Conservation (phyloP, 2,113 vertebrate species). For the Ivindomyrus marchei region DNA sequence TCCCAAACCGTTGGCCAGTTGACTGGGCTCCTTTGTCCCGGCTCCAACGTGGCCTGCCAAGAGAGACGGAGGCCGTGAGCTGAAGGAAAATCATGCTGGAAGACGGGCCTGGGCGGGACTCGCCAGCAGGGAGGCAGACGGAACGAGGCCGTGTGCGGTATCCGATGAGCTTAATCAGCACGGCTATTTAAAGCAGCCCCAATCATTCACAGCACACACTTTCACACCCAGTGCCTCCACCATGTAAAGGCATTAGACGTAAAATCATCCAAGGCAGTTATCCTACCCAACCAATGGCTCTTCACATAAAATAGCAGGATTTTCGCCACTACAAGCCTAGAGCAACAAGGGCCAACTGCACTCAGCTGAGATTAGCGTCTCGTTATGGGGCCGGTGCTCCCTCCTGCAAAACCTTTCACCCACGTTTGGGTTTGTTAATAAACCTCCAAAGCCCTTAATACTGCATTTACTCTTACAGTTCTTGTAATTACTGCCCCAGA, state of each 20-base stretch:
- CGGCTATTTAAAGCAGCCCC: not conserved
- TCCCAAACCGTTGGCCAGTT: constrained; percentile 76
- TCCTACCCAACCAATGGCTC: not conserved
- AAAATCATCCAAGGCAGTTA: not conserved
- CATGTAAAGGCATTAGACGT: not conserved
- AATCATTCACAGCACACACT: not conserved
- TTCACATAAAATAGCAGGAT: not conserved
- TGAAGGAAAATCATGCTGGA: not conserved
- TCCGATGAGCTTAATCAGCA: not conserved
- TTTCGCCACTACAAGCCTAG: not conserved
- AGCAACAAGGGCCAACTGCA: not conserved
- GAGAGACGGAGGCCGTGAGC: constrained; percentile 46
- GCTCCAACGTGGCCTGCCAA: constrained; percentile 66
- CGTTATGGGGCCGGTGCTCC: not conserved
- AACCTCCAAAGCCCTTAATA: not conserved
- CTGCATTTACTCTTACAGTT: not conserved
- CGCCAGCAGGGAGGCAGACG: not conserved
- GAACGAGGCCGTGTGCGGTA: not conserved
- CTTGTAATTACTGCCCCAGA: not conserved
- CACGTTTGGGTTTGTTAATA: not conserved
- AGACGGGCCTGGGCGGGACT: not conserved
- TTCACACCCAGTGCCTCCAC: not conserved
- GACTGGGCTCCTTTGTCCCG: constrained; percentile 64
- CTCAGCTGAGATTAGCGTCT: not conserved
- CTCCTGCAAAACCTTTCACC: not conserved